phyloP scores from a whole-genome alignment of 1,140 invertebrate species.

The Ylistrum balloti region DNA sequence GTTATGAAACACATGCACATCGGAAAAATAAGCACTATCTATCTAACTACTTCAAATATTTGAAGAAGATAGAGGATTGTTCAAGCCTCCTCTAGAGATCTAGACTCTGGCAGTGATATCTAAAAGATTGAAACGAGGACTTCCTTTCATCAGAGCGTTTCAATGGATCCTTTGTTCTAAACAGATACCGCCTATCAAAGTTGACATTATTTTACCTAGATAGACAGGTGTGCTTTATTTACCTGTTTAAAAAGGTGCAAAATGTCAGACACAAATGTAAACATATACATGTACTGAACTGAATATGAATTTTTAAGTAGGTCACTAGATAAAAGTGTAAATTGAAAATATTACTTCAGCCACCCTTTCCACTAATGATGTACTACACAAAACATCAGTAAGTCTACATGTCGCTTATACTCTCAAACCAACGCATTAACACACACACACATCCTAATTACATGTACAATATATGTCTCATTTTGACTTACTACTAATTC shows the following conservation, averaged over 20 bases:
- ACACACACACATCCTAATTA: too few relatives aligned
- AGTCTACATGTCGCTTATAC: too few relatives aligned
- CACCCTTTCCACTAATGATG: too few relatives aligned
- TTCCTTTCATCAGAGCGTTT: conserved; percentile 8
- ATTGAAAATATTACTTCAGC: too few relatives aligned
- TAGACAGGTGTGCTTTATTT: conserved; percentile 25
- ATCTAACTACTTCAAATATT: neutral
- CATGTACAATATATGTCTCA: too few relatives aligned
- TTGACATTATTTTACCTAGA: conserved; percentile 28
- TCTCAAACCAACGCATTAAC: too few relatives aligned
- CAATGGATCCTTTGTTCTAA: neutral
- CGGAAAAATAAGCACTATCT: neutral
- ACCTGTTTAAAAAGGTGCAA: neutral
- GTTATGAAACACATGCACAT: neutral
- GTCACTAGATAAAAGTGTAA: neutral
- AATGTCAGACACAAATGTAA: conserved; percentile 2
- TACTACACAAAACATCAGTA: too few relatives aligned
- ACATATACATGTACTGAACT: neutral
- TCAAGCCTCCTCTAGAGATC: neutral
- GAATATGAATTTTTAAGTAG: neutral
- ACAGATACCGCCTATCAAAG: neutral
- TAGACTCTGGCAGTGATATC: neutral
- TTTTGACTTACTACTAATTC: too few relatives aligned
- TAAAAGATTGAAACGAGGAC: neutral
- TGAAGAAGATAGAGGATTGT: conserved; percentile 27